Conservation (phyloP, 1,140 invertebrate species). For the Pinna nobilis region DNA sequence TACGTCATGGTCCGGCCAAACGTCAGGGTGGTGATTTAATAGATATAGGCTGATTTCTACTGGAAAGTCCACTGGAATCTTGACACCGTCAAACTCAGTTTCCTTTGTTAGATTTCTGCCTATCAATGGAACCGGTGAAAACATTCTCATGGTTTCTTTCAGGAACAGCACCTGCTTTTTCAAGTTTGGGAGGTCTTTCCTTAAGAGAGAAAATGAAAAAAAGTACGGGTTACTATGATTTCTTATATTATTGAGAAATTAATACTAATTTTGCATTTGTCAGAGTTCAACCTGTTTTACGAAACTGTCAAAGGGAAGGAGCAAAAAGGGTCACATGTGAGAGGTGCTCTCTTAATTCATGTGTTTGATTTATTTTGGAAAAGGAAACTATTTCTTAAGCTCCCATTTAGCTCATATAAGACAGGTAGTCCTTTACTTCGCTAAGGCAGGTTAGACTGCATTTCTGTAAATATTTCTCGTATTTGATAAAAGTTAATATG, state of each 20-base stretch:
- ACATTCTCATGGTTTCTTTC: slow-evolving; percentile 70
- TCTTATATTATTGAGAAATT: not conserved
- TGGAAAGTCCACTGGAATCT: slow-evolving; percentile 35
- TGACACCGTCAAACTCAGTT: slow-evolving; percentile 63
- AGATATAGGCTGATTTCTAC: slow-evolving; percentile 43
- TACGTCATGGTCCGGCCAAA: slow-evolving; percentile 49
- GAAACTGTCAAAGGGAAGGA: too few species aligned
- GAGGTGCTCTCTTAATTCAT: too few species aligned
- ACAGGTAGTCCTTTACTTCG: too few species aligned
- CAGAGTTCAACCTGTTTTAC: too few species aligned
- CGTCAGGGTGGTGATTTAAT: slow-evolving; percentile 52
- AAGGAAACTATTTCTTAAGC: too few species aligned
- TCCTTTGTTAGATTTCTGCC: slow-evolving; percentile 83
- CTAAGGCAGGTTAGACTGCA: too few species aligned
- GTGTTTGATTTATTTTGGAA: too few species aligned
- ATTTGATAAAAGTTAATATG: not conserved
- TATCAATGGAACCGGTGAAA: slow-evolving; percentile 79
- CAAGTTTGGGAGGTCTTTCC: slow-evolving; percentile 59
- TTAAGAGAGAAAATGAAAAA: slow-evolving; percentile 26
- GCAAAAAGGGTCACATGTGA: too few species aligned
- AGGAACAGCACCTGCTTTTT: slow-evolving; percentile 69
- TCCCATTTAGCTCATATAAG: too few species aligned
- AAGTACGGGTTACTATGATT: not conserved
- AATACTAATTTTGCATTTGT: not conserved
- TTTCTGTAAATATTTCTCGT: not conserved